phyloP scores from a whole-genome alignment of 2,113 vertebrate species.

The Vidua macroura region DNA sequence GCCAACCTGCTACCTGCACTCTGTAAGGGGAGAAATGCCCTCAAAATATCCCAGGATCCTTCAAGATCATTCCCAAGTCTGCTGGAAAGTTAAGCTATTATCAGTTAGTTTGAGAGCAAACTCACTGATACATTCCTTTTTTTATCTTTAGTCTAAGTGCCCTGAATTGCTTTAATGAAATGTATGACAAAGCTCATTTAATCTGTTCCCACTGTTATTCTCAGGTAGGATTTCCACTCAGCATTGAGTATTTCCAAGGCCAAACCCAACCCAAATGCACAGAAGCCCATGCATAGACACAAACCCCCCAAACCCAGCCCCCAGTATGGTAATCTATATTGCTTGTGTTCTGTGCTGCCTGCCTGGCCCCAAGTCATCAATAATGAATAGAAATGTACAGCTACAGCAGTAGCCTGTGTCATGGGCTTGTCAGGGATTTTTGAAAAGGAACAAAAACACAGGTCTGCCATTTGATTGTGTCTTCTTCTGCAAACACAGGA shows the following conservation, averaged over 20 bases:
- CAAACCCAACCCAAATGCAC: neutral
- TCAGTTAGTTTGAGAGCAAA: neutral
- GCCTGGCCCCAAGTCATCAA: slow-evolving; percentile 88
- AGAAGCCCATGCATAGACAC: neutral
- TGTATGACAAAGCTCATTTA: neutral
- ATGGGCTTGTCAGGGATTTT: slow-evolving; percentile 81
- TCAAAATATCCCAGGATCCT: neutral
- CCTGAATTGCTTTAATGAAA: neutral
- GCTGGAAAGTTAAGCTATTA: neutral
- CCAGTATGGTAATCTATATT: slow-evolving; percentile 83
- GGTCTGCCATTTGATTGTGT: slow-evolving; percentile 80
- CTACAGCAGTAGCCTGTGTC: slow-evolving; percentile 78
- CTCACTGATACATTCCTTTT: neutral
- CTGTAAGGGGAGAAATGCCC: neutral
- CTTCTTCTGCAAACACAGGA: neutral
- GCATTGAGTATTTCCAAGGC: neutral
- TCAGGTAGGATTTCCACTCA: neutral
- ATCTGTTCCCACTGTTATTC: neutral
- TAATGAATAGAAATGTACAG: slow-evolving; percentile 94
- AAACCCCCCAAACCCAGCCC: slow-evolving; percentile 32
- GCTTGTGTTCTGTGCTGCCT: slow-evolving; percentile 86
- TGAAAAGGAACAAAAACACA: slow-evolving; percentile 81
- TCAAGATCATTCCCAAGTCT: neutral
- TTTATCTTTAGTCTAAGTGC: neutral
- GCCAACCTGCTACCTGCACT: neutral